Evolutionary conservation across 2,113 vertebrate genomes (phyloP), one percentile per base, ranked within the genome.

Genomic region (Nibea coibor): DNA sequence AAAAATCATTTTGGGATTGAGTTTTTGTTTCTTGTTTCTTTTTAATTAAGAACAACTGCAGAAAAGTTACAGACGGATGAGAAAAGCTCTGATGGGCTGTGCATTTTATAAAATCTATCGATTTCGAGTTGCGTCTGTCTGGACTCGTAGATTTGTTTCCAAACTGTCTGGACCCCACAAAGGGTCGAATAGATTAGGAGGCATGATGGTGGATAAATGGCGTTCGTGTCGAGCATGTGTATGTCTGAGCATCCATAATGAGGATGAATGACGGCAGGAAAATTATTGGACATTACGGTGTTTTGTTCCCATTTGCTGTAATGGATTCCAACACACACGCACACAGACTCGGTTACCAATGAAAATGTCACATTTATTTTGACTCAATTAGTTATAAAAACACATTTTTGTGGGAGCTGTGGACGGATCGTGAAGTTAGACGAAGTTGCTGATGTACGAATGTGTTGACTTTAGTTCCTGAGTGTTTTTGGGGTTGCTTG

Each of bases 221-320:
- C 1, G 10, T 61, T 76, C 45, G 69, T 62, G 61, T 45, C 48
- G 31, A 63, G 28, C 17, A 14, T 63, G 68, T 78, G 68, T 43
- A 56, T 68, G 57, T 73, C 16, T 66, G 65, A 77, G 71, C 10
- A 16, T 84, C 78, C 51, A 80, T 61, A 81, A 86, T 80, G 57
- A 80, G 77, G 78, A 88, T 75, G 51, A 85, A 83, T 77, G 72
- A 79, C 75, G 87, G 82, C 74, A 62, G 75, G 24, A 47, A 54
- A 78, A 83, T 73, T 45, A 80, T 75, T 71, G 62, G 73, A 64
- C 80, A 72, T 87, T 45, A 72, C 58, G 73, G 14, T 53, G 62
- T 79, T 88, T 88, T 85, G 84, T 84, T 86, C 83, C 86, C 42
- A 78, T 88, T 90, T 82, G 80, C 51, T 61, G 31, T 82, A 78